These are phyloP conservation scores for Paralichthys olivaceus DNA, from an alignment of 2,113 vertebrate genomes.

Conservation along the genomic window DNA sequence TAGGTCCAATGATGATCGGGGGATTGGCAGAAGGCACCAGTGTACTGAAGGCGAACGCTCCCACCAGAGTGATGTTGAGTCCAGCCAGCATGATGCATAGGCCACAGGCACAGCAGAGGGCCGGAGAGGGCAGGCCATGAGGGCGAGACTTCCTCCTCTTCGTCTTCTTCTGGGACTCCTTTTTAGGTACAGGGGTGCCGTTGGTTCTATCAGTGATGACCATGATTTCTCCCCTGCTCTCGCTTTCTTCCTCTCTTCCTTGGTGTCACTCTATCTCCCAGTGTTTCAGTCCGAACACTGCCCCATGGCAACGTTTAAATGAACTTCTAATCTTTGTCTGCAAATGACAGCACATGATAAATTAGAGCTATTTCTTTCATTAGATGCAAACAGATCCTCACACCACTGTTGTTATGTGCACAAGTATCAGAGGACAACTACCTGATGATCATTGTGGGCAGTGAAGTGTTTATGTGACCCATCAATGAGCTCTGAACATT, in stretches of 20 bases:
- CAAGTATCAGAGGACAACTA: background rate
- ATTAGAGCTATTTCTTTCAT: background rate
- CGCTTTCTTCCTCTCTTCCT: background rate
- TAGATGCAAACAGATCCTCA: slow-evolving; percentile 10
- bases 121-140: slow-evolving; percentile 90
- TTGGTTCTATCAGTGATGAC: slow-evolving; percentile 86
- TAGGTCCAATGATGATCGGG: slow-evolving; percentile 92
- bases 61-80: slow-evolving; percentile 97
- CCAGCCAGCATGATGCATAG: slow-evolving; percentile 98
- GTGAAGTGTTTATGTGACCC: slow-evolving; percentile 15
- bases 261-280: slow-evolving; percentile 13
- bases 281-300: slow-evolving; percentile 35
- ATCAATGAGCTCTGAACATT: slow-evolving; percentile 26
- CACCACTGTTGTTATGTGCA: background rate
- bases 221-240: slow-evolving; percentile 58
- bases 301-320: slow-evolving; percentile 39
- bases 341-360: slow-evolving; percentile 24
- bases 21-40: slow-evolving; percentile 90
- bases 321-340: slow-evolving; percentile 42
- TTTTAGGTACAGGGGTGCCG: slow-evolving; percentile 82
- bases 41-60: slow-evolving; percentile 92
- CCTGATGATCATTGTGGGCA: background rate
- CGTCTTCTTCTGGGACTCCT: slow-evolving; percentile 84
- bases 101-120: slow-evolving; percentile 95
- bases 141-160: slow-evolving; percentile 73